Evolutionary conservation across 2,888 invertebrate genomes (phyloP), one percentile per base, ranked within the genome.

Genomic region (Lepeophtheirus nordmannii): DNA sequence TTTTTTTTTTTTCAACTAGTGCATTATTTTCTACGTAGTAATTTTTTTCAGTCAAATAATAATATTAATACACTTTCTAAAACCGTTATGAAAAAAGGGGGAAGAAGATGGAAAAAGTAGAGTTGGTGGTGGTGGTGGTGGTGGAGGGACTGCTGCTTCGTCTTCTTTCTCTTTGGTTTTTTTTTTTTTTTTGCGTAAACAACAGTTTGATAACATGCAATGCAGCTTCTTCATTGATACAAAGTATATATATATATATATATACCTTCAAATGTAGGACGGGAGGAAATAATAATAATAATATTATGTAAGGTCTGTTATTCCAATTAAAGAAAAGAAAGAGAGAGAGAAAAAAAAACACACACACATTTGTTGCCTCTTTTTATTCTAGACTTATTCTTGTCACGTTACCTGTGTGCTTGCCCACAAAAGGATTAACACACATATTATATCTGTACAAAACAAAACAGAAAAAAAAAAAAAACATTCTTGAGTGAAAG

Each of bases 391-490:
- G 14, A 17, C 17, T 46, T 46, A 3, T 46, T 46, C 53, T 46
- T 46, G 30, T 30, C 30, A 30, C 30, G 30, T 17, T 46, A 46
- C 53, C 53, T 46, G 53, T 10, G 41, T 46, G 8, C 53, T 46
- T n/a, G 53, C 53, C 53, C 53, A 8, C 53, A 46, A 46, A 46
- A 46, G 53, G 53, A 46, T 46, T 46, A 46, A 46, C 53, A 46
- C 53, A 46, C 8, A 46, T 41, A n/a, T n/a, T n/a, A n/a, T n/a
- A n/a, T n/a, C n/a, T 30, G 30, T 30, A 30, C 30, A 30, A 5
- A 30, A 2, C 2, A 30, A 30, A 30, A 30, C 30, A 30, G 2
- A 30, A 7, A 30, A 30, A 30, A 30, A 2, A 30, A 2, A 30
- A 7, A 30, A 30, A 46, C 2, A 46, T 46, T 46, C 53, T 46